Evolutionary conservation across 2,113 vertebrate genomes (phyloP), one percentile per base, ranked within the genome.

Genomic region (Typhlomys cinereus): DNA sequence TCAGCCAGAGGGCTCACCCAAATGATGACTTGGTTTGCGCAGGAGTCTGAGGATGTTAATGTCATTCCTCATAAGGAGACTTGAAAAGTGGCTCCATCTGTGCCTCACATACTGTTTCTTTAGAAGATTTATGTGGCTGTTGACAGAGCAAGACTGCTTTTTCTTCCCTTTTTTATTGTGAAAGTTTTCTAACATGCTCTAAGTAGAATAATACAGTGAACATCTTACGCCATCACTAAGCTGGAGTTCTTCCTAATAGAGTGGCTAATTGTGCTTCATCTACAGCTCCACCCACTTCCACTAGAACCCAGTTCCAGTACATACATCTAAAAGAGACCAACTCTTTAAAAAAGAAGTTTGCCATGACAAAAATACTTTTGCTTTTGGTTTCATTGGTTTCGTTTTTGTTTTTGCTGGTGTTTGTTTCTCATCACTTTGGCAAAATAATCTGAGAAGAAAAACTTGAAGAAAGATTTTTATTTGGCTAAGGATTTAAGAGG

Each of bases 1-100:
- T 18, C 23, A 0, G 0, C 31, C 5, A 44, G 36, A 50, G 61
- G 80, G 13, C 54, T 57, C 15, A 57, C 54, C n/a, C n/a, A n/a
- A 57, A 14, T 57, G 54, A 73, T 29, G 23, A 70, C 44, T 66
- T 3, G 11, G 34, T 66, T 48, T 41, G 20, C 46, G 11, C n/a
- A 46, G 80, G 11, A 82, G 44, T 39, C 46, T 1, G 11, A 48
- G 31, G 31, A 66, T 64, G 62, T 4, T 7, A 34, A 13, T 82
- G 41, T 25, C 39, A 71, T 21, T 23, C 57, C 23, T 71, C 21
- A 44, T 25, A 70, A 70, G 69, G 69, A 27, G 6, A 70, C 69
- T 11, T 39, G 7, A 67, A 69, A 70, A 29, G 23, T 71, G 10
- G 10, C 12, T 14, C 23, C 25, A 4, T 41, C 69, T 71, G 39